Evolutionary conservation across 2,888 invertebrate species (phyloP).

Genomic region (Tipula helvola): DNA sequence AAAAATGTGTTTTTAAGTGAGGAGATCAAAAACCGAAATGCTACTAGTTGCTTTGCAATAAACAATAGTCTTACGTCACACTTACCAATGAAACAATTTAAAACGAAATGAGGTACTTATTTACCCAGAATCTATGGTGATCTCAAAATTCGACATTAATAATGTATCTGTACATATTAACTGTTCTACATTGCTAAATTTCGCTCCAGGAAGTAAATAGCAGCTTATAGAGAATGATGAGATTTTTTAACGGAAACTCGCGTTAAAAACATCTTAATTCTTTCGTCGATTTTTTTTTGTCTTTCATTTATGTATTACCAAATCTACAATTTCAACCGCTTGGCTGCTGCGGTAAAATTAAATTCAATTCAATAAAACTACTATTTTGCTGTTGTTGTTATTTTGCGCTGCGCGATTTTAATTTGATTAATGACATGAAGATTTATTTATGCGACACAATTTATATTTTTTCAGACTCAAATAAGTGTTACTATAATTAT

Average conservation of each 20-base stretch:
- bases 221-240: not conserved
- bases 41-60: too few species aligned
- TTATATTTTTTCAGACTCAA: conserved; percentile 39
- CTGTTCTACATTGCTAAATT: not conserved
- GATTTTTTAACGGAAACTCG: not conserved
- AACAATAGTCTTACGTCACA: too few species aligned
- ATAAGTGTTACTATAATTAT: conserved; percentile 87
- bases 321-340: not conserved
- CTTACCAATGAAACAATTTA: too few species aligned
- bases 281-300: not conserved
- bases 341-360: not conserved
- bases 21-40: too few species aligned
- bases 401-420: not conserved
- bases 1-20: too few species aligned
- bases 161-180: not conserved
- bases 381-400: not conserved
- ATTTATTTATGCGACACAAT: not conserved
- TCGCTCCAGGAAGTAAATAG: not conserved
- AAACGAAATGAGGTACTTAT: not conserved
- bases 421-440: not conserved
- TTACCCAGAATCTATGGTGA: too few species aligned
- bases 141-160: too few species aligned
- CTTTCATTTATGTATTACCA: not conserved
- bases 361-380: not conserved
- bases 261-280: not conserved